Evolutionary conservation across 23 tunicate species (phyloP).

Genomic region (Phallusia fumigata): DNA sequence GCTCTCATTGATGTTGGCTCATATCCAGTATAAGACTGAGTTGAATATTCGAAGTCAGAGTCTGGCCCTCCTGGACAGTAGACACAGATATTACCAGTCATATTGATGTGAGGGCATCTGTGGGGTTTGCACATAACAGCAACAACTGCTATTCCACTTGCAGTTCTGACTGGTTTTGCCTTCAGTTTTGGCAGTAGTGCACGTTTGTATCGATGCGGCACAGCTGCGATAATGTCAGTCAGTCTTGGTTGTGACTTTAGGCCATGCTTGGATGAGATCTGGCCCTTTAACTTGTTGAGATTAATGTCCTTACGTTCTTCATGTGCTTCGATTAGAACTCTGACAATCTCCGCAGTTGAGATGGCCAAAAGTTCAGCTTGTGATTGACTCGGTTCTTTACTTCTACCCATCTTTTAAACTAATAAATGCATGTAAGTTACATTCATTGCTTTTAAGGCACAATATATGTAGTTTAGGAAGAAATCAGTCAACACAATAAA

Average conservation of each 20-base stretch:
- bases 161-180: slow-evolving; percentile 98
- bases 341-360: slow-evolving; percentile 92
- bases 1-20: slow-evolving; percentile 99
- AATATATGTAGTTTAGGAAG: too few relatives aligned
- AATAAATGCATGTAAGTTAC: too few relatives aligned
- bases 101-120: slow-evolving; percentile 97
- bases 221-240: slow-evolving; percentile 98
- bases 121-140: slow-evolving; percentile 99
- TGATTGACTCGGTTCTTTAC: slow-evolving; percentile 28
- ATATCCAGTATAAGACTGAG: slow-evolving; percentile 97
- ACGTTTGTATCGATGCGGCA: slow-evolving; percentile 88
- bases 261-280: slow-evolving; percentile 88
- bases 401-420: slow-evolving; percentile 48
- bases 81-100: slow-evolving; percentile 99
- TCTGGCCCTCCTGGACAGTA: slow-evolving; percentile 99
- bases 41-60: slow-evolving; percentile 99
- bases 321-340: slow-evolving; percentile 85
- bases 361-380: slow-evolving; percentile 89
- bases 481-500: too few relatives aligned
- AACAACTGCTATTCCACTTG: slow-evolving; percentile 98
- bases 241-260: slow-evolving; percentile 90
- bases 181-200: slow-evolving; percentile 88
- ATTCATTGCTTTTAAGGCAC: too few relatives aligned
- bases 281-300: slow-evolving; percentile 91
- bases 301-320: slow-evolving; percentile 85